Evolutionary conservation across 2,888 invertebrate species (phyloP).

Genomic region (Cataglyphis albicans): DNA sequence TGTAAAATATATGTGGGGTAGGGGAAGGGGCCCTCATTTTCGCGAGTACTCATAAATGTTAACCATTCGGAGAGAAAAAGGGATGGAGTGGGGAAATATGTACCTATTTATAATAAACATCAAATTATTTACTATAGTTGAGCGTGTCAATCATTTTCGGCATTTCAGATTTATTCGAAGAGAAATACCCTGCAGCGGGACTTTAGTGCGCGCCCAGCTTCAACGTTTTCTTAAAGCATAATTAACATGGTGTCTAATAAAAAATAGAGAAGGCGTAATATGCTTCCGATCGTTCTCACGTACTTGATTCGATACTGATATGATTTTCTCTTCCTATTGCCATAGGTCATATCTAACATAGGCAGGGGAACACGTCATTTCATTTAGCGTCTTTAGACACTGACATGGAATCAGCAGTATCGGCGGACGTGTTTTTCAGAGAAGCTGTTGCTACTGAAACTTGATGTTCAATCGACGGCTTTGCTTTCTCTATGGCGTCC

Average conservation of each 20-base stretch:
- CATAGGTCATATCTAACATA: slow-evolving; percentile 64
- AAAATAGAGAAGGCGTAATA: slow-evolving; percentile 76
- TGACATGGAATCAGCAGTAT: slow-evolving; percentile 56
- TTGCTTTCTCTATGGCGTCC: slow-evolving; percentile 66
- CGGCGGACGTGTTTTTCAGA: slow-evolving; percentile 56
- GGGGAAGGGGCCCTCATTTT: slow-evolving; percentile 9
- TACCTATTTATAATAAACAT: slow-evolving; percentile 64
- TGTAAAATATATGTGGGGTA: slow-evolving; percentile 65
- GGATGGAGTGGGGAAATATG: slow-evolving; percentile 4
- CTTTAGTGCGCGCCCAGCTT: slow-evolving; percentile 62
- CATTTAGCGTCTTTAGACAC: slow-evolving; percentile 70
- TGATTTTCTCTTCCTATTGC: slow-evolving; percentile 81
- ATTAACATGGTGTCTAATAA: slow-evolving; percentile 73
- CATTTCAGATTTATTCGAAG: slow-evolving; percentile 60
- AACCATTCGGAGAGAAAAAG: slow-evolving; percentile 44
- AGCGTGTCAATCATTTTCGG: slow-evolving; percentile 71
- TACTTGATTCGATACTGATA: slow-evolving; percentile 81
- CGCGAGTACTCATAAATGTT: slow-evolving; percentile 1
- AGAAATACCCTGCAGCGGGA: slow-evolving; percentile 71
- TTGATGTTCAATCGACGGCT: slow-evolving; percentile 66
- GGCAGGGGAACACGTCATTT: slow-evolving; percentile 60
- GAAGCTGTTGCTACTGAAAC: slow-evolving; percentile 47
- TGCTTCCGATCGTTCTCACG: slow-evolving; percentile 74
- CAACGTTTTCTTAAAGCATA: slow-evolving; percentile 70
- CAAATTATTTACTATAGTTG: slow-evolving; percentile 77